Base-by-base conservation (phyloP, 2,888 invertebrate genomes). In the Drosophila nigricruria region DNA sequence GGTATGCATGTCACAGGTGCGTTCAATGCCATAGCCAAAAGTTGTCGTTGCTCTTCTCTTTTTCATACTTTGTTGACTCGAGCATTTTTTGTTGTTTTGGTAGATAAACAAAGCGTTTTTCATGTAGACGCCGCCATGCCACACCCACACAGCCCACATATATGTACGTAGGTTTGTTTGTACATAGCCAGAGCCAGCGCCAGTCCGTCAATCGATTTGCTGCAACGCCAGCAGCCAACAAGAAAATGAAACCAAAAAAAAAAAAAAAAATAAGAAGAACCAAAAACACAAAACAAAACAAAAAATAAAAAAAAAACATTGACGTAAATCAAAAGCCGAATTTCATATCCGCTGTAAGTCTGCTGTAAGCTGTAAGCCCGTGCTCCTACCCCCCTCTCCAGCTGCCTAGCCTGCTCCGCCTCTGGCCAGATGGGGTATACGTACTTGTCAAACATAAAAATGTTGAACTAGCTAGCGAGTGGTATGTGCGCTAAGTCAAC, bases 321-420 rank as follows among this genome's bases (percentile, higher is more conserved):
- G 79, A 83, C 85, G 85, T 88, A 89, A 88, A 88, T 90, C 88
- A 90, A 81, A 83, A 83, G 82, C 77, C 83, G 83, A 83, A 89
- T 78, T 88, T 86, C 82, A 87, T 90, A 89, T 90, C 89, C 89
- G 84, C 63, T 90, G 90, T 90, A 90, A 90, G 89, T 88, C 85
- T 77, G 77, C 78, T 88, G 88, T 90, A 90, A 90, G 88, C 87
- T 83, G 85, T 47, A 52, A 52, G 32, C 50, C 80, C 81, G 77
- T 81, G 62, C 69, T 62, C 74, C 14, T 12, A n/a, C 69, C 42
- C 59, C 34, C 9, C 12, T 20, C 20, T 2, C 12, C 12, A 27
- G 5, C 53, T 47, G n/a, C 27, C 47, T 47, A 25, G 36, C 32
- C n/a, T 5, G 25, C 23, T 0, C n/a, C 12, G 18, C 10, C 5